Evolutionary conservation across 1,140 invertebrate genomes (phyloP), one percentile per base, ranked within the genome.

Genomic region (Lutraria rhynchaena): DNA sequence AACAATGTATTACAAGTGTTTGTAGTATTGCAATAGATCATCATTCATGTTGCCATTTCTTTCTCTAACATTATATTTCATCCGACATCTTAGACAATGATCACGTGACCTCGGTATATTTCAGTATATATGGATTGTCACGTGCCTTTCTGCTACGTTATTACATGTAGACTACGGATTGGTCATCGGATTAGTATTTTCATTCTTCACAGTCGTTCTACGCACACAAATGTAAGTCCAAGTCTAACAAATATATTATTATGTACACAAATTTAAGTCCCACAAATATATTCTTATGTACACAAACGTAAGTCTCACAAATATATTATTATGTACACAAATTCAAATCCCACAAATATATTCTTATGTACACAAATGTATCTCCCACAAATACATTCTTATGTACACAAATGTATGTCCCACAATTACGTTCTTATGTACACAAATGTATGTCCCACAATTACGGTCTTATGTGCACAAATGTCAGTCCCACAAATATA

Each of bases 111-210:
- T n/a, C n/a, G n/a, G n/a, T n/a, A n/a, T 65, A 15, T 82, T 81
- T 51, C 81, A 89, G 87, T 84, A 71, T n/a, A 89, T 89, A 69
- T 89, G 86, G 85, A 19, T 86, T 13, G 85, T 89, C 22, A 89
- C 87, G 1, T 89, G 86, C 65, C 35, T 82, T 44, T 77, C 67
- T 31, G 85, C 86, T 37, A 85, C 84, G 0, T 27, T 89, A 1
- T 70, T 89, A 1, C 82, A 86, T 53, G 87, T 89, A 0, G 87
- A 89, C 58, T 82, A 82, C 53, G 87, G 87, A 17, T 82, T 89
- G 7, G 69, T 84, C 31, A 85, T 87, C 44, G 87, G 87, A 35
- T 84, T 89, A 58, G 60, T 85, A 31, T 89, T 89, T 71, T 85
- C 87, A n/a, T 85, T 85, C 70, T 89, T 87, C 74, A 86, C 86